Evolutionary conservation across 2,797 vertebrate genomes (phyloP).

Genomic region (Tarsius wallacei): DNA sequence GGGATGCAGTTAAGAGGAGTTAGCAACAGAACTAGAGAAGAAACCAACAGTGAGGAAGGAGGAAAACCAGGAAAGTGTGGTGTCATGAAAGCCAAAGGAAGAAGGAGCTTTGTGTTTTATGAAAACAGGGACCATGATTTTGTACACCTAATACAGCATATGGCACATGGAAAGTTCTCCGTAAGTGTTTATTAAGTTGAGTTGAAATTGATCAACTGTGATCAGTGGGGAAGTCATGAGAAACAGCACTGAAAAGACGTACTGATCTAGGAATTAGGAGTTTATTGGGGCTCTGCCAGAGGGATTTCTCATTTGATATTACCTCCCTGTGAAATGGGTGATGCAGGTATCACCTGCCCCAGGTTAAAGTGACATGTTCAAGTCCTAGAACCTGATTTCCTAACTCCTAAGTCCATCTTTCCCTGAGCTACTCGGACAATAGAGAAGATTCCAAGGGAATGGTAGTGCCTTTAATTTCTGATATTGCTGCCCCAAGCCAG

Average conservation of each 20-base stretch:
- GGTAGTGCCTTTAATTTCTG: slow-evolving; percentile 35
- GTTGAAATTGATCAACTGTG: not conserved
- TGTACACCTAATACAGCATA: not conserved
- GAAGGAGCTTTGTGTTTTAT: not conserved
- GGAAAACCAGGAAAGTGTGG: not conserved
- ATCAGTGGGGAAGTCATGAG: not conserved
- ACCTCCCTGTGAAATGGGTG: not conserved
- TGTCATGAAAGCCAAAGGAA: not conserved
- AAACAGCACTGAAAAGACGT: not conserved
- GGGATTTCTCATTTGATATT: not conserved
- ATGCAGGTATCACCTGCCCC: not conserved
- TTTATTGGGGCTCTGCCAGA: not conserved
- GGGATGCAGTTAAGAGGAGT: not conserved
- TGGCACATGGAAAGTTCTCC: not conserved
- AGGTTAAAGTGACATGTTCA: not conserved
- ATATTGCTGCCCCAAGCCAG: not conserved
- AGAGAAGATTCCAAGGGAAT: not conserved
- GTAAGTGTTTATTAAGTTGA: not conserved
- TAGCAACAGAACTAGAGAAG: not conserved
- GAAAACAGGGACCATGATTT: not conserved
- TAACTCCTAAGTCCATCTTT: not conserved
- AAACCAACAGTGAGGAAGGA: not conserved
- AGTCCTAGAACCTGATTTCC: not conserved
- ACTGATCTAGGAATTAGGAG: slow-evolving; percentile 10
- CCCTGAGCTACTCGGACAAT: not conserved